A percentile compares a stretch with the other conserved stretches of the same genome.
Evolutionary conservation across 2,888 invertebrate species (phyloP).

Genomic region (Euspilapteryx auroguttella): DNA sequence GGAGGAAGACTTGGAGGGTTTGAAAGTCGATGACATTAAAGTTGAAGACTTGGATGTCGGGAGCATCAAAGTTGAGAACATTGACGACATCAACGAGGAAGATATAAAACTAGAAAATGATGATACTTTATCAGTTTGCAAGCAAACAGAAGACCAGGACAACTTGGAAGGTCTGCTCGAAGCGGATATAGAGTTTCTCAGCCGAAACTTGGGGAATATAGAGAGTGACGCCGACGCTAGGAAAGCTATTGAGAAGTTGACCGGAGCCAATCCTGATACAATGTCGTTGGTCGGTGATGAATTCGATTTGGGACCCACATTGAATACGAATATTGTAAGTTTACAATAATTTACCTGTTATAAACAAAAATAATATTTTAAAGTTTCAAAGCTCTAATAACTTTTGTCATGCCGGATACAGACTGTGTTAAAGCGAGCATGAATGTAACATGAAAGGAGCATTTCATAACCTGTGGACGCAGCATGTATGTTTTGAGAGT

Average conservation of each 20-base stretch:
- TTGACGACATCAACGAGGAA: conserved; percentile 44
- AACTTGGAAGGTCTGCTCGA: conserved; percentile 47
- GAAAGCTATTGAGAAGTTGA: conserved; percentile 52
- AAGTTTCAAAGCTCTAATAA: too few species aligned
- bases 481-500: too few species aligned
- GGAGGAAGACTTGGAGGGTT: too few species aligned
- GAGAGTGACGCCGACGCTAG: conserved; percentile 55
- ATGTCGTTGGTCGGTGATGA: conserved; percentile 49
- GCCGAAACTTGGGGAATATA: conserved; percentile 47
- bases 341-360: conserved; percentile 7
- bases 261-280: conserved; percentile 48
- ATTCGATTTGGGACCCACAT: conserved; percentile 47
- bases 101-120: conserved; percentile 46
- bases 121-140: conserved; percentile 35
- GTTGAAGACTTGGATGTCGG: conserved; percentile 38
- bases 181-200: conserved; percentile 53
- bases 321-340: conserved; percentile 43
- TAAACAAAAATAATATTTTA: too few species aligned
- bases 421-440: too few species aligned
- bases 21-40: conserved; percentile 42
- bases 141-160: conserved; percentile 32
- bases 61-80: conserved; percentile 39
- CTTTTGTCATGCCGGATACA: too few species aligned
- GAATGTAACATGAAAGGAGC: too few species aligned
- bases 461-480: too few species aligned